phyloP scores from a whole-genome alignment of 2,797 vertebrate species.

The Parambassis ranga region DNA sequence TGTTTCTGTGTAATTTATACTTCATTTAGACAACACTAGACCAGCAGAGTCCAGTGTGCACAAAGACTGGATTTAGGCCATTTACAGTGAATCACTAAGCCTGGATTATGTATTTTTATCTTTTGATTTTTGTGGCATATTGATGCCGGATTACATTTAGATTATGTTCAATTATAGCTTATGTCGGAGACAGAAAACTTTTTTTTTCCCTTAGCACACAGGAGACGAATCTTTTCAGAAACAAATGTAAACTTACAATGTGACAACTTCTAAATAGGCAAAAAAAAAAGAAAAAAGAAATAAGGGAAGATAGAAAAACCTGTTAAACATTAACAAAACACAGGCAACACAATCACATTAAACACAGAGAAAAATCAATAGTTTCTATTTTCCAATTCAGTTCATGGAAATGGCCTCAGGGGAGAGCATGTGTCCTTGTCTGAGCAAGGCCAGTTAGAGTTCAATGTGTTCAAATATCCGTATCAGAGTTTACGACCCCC shows the following conservation, averaged over 20 bases:
- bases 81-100: constrained; percentile 35
- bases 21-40: no score
- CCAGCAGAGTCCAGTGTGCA: constrained; percentile 22
- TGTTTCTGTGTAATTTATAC: no score
- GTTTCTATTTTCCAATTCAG: constrained; percentile 61
- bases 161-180: constrained; percentile 26
- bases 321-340: constrained; percentile 44
- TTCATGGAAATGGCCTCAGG: constrained; percentile 58
- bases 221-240: no score
- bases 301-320: not conserved
- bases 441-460: constrained; percentile 68
- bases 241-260: not conserved
- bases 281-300: not conserved
- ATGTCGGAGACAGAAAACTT: no score
- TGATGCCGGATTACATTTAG: constrained; percentile 33
- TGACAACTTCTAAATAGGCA: not conserved
- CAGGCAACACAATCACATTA: constrained; percentile 50
- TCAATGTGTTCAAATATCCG: constrained; percentile 73
- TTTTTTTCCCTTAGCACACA: no score
- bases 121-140: not conserved
- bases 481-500: constrained; percentile 72
- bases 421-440: constrained; percentile 60
- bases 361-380: constrained; percentile 65
- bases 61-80: constrained; percentile 41
- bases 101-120: constrained; percentile 35